Evolutionary conservation across 1,140 invertebrate genomes (phyloP).

Genomic region (Galendromus occidentalis): DNA sequence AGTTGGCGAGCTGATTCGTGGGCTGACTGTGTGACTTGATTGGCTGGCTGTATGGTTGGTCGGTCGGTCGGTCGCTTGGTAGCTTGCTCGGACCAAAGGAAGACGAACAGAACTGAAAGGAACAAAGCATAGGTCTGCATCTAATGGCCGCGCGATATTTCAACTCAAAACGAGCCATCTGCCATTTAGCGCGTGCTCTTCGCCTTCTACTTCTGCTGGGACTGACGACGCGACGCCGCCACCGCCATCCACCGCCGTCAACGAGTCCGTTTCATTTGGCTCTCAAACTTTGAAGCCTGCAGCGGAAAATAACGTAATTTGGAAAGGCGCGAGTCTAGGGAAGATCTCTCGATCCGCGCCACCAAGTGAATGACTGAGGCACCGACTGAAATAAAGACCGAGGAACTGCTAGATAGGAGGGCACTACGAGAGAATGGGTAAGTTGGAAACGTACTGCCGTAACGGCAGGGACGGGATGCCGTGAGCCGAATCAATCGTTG

Average conservation of each 20-base stretch:
- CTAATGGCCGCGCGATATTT: conserved; percentile 8
- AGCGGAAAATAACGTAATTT: conserved; percentile 10
- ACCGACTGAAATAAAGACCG: background rate
- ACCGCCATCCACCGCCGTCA: background rate
- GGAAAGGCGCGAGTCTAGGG: background rate
- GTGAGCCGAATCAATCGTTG: too few species aligned
- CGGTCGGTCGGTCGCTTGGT: too few species aligned
- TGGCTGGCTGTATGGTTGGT: too few species aligned
- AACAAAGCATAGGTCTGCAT: conserved; percentile 9
- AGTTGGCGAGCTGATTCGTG: too few species aligned
- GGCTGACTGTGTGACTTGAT: too few species aligned
- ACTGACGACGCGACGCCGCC: background rate
- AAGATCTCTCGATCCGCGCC: background rate
- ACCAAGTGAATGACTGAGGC: background rate
- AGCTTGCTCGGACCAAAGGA: too few species aligned
- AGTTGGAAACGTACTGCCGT: background rate
- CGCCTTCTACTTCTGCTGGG: background rate
- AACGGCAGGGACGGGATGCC: too few species aligned
- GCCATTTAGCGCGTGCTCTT: background rate
- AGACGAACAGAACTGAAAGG: too few species aligned
- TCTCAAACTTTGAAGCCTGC: conserved; percentile 1
- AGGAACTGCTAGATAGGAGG: background rate
- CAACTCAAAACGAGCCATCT: conserved; percentile 11
- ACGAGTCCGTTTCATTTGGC: conserved; percentile 8
- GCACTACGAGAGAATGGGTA: background rate